These are phyloP conservation scores for Gnatocerus cornutus DNA, from an alignment of 2,888 invertebrate genomes.

Conservation along the genomic window DNA sequence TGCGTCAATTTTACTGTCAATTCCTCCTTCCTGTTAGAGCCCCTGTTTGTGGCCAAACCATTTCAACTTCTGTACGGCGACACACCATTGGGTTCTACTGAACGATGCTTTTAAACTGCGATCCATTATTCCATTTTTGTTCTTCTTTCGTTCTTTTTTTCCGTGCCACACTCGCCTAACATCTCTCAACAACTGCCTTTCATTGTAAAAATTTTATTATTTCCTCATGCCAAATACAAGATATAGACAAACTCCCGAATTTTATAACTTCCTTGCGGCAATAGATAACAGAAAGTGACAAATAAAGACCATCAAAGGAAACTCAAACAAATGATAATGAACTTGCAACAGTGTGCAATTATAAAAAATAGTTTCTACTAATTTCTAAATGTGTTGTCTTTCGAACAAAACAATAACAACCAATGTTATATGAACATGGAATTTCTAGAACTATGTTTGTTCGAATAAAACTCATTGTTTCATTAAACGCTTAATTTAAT, in stretches of 20 bases:
- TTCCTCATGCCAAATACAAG: constrained; percentile 2
- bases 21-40: constrained; percentile 1
- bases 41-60: constrained; percentile 27
- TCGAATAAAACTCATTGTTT: no score
- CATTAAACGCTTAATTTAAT: no score
- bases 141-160: constrained; percentile 26
- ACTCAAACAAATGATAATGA: neutral
- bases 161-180: constrained; percentile 10
- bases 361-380: no score
- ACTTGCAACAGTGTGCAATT: no score
- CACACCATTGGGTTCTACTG: constrained; percentile 22
- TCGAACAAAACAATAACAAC: no score
- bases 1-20: constrained; percentile 25
- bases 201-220: constrained; percentile 28
- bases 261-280: neutral
- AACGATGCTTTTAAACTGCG: constrained; percentile 28
- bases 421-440: no score
- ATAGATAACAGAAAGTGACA: neutral
- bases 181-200: constrained; percentile 20
- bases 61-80: constrained; percentile 21
- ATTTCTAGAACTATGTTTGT: no score
- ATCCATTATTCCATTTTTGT: constrained; percentile 27
- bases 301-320: neutral
- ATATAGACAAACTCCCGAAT: neutral
- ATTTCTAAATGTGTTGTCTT: no score